phyloP scores from a whole-genome alignment of 2,113 vertebrate species.

The Pitta sordida region DNA sequence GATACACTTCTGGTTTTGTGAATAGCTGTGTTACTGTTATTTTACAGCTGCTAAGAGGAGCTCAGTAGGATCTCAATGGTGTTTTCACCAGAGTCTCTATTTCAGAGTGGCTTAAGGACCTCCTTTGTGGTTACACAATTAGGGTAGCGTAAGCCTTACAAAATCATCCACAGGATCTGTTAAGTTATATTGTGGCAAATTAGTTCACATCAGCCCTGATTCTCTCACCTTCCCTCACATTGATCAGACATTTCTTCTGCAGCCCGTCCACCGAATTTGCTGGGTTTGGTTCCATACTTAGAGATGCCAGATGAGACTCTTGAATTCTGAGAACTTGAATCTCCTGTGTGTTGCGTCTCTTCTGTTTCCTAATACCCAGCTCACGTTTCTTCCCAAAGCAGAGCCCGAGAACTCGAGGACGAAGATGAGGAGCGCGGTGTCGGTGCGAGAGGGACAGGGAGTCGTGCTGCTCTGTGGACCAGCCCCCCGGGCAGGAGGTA shows the following conservation, averaged over 20 bases:
- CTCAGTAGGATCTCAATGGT: neutral
- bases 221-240: neutral
- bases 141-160: neutral
- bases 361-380: neutral
- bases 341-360: neutral
- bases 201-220: neutral
- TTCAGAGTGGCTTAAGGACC: neutral
- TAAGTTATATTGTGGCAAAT: neutral
- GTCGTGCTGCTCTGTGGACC: constrained; percentile 91
- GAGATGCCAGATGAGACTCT: fast-evolving
- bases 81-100: neutral
- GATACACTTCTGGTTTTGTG: fast-evolving
- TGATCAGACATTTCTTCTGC: neutral
- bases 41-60: neutral
- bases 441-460: constrained; percentile 91
- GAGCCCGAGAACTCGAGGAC: constrained; percentile 86
- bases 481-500: constrained; percentile 85
- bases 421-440: constrained; percentile 85
- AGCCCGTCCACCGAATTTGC: fast-evolving
- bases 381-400: constrained; percentile 55
- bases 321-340: neutral
- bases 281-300: fast-evolving
- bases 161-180: neutral
- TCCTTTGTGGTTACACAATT: neutral
- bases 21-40: neutral